phyloP scores from a whole-genome alignment of 2,797 vertebrate genomes.

The Sebastes matsubarae region DNA sequence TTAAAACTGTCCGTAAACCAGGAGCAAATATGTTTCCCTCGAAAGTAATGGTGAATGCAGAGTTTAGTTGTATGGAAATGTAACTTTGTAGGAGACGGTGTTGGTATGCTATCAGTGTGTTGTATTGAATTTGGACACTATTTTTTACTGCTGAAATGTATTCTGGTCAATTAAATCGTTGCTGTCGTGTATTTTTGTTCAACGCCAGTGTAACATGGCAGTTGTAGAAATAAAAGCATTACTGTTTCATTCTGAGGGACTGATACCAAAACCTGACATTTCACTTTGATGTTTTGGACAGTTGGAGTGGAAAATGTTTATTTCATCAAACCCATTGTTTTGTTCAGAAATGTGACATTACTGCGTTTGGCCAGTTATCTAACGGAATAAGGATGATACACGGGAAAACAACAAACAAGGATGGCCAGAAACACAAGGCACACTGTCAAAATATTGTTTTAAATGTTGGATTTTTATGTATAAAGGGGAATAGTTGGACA shows the following conservation, averaged over 20 bases:
- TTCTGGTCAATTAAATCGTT: background rate
- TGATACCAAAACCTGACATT: too few species aligned
- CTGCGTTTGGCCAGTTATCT: conserved; percentile 1
- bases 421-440: background rate
- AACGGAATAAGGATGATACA: background rate
- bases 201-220: background rate
- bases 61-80: background rate
- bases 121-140: background rate
- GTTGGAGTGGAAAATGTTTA: background rate
- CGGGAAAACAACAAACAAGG: background rate
- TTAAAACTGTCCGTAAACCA: too few species aligned
- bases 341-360: background rate
- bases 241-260: background rate
- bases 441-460: background rate
- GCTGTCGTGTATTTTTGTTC: background rate
- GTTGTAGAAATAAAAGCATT: background rate
- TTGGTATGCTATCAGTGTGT: background rate
- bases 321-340: background rate
- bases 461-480: background rate
- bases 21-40: too few species aligned
- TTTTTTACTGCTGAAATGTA: conserved; percentile 1
- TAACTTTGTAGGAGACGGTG: too few species aligned
- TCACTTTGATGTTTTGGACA: background rate
- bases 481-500: background rate
- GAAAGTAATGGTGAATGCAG: background rate